Evolutionary conservation across 2,888 invertebrate genomes (phyloP).

Genomic region (Leptinotarsa peninsularis): DNA sequence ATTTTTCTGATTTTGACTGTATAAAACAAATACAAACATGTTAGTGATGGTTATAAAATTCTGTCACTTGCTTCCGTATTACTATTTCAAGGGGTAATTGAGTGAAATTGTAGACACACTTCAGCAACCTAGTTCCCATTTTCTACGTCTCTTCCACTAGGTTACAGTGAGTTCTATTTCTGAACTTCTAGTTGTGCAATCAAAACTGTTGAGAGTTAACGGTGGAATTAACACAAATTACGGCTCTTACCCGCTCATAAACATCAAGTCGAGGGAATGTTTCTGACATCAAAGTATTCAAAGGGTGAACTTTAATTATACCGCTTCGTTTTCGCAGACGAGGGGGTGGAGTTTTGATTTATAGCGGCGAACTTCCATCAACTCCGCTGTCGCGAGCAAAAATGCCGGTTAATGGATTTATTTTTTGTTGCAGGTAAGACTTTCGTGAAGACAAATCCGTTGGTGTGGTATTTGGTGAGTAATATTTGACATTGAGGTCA

Average conservation of each 20-base stretch:
- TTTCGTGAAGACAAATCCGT: background rate
- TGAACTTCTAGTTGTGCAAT: background rate
- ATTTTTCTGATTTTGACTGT: no score
- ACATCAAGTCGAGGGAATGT: slow-evolving; percentile 16
- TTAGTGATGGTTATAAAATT: no score
- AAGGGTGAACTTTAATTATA: slow-evolving; percentile 12
- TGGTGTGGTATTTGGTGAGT: background rate
- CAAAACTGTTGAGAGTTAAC: background rate
- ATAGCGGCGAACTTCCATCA: slow-evolving; percentile 6
- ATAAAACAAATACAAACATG: no score
- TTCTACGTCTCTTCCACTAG: no score
- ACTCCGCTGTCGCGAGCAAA: background rate
- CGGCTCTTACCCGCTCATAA: background rate
- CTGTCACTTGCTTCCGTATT: no score
- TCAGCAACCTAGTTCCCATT: no score
- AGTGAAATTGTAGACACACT: no score
- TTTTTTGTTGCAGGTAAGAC: slow-evolving; percentile 12
- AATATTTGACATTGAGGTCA: background rate
- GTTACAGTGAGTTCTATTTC: background rate
- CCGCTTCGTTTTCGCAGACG: slow-evolving; percentile 5
- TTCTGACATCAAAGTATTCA: slow-evolving; percentile 12
- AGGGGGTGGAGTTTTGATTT: background rate
- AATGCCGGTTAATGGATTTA: background rate
- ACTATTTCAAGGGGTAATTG: no score
- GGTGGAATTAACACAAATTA: slow-evolving; percentile 3